phyloP scores from a whole-genome alignment of 2,797 vertebrate genomes.

The Ctenosaura bakeri region DNA sequence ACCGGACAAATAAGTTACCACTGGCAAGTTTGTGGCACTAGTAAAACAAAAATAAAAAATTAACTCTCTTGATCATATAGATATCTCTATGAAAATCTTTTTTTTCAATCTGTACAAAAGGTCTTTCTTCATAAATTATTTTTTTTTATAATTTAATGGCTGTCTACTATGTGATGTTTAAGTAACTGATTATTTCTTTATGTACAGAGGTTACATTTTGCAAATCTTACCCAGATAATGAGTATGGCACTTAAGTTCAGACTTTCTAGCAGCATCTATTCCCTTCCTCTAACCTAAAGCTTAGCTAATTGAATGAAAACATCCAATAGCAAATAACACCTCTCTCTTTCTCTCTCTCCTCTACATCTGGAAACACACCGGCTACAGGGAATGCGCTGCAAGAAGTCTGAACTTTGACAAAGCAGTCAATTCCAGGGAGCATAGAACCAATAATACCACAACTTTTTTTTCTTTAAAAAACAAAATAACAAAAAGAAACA shows the following conservation, averaged over 20 bases:
- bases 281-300: constrained; percentile 83
- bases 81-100: constrained; percentile 98
- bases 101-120: constrained; percentile 99
- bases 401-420: constrained; percentile 85
- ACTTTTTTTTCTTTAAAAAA: constrained; percentile 77
- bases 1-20: constrained; percentile 95
- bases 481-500: constrained; percentile 68
- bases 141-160: constrained; percentile 99
- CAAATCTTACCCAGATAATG: constrained; percentile 91
- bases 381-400: constrained; percentile 83
- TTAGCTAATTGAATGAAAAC: constrained; percentile 84
- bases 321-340: constrained; percentile 84
- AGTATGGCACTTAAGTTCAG: constrained; percentile 96
- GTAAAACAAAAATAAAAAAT: constrained; percentile 94
- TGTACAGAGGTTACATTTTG: constrained; percentile 91
- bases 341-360: constrained; percentile 18
- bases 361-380: constrained; percentile 79
- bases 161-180: constrained; percentile 96
- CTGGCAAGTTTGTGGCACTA: constrained; percentile 96
- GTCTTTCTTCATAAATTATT: constrained; percentile 99
- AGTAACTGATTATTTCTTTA: constrained; percentile 89
- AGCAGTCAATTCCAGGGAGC: constrained; percentile 88
- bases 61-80: constrained; percentile 96
- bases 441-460: constrained; percentile 90
- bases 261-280: constrained; percentile 91